Evolutionary conservation across 1,140 invertebrate genomes (phyloP).

Genomic region (Mycetomoellerius zeteki): DNA sequence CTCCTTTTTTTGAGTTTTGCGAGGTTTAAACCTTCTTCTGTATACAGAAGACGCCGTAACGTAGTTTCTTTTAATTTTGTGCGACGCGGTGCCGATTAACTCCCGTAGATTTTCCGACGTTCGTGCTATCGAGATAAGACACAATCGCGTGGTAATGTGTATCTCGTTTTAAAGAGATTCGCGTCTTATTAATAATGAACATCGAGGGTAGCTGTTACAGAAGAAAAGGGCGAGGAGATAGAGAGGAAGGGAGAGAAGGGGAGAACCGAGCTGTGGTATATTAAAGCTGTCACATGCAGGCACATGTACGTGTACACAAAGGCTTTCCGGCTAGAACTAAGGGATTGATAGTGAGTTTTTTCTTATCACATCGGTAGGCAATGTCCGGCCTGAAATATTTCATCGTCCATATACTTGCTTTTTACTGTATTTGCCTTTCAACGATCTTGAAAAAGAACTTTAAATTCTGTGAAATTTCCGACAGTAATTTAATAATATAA

Average conservation of each 20-base stretch:
- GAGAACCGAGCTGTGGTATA: slow-evolving; percentile 46
- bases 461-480: neutral
- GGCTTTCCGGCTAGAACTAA: slow-evolving; percentile 27
- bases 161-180: slow-evolving; percentile 49
- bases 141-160: slow-evolving; percentile 32
- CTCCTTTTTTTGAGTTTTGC: neutral
- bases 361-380: slow-evolving; percentile 39
- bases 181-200: slow-evolving; percentile 60
- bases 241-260: neutral
- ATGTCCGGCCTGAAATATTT: slow-evolving; percentile 40
- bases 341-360: slow-evolving; percentile 46
- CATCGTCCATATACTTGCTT: neutral
- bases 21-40: neutral
- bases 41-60: neutral
- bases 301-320: slow-evolving; percentile 55
- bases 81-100: slow-evolving; percentile 46
- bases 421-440: neutral
- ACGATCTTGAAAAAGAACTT: neutral
- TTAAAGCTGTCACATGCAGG: slow-evolving; percentile 62
- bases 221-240: neutral
- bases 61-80: slow-evolving; percentile 44
- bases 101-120: neutral
- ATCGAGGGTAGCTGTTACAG: slow-evolving; percentile 34
- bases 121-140: slow-evolving; percentile 3
- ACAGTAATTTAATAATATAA: neutral